A percentile compares a stretch with the other conserved stretches of the same genome.
These are phyloP conservation scores for Grantiella picta DNA, from an alignment of 2,113 vertebrate genomes.

Conservation along the genomic window DNA sequence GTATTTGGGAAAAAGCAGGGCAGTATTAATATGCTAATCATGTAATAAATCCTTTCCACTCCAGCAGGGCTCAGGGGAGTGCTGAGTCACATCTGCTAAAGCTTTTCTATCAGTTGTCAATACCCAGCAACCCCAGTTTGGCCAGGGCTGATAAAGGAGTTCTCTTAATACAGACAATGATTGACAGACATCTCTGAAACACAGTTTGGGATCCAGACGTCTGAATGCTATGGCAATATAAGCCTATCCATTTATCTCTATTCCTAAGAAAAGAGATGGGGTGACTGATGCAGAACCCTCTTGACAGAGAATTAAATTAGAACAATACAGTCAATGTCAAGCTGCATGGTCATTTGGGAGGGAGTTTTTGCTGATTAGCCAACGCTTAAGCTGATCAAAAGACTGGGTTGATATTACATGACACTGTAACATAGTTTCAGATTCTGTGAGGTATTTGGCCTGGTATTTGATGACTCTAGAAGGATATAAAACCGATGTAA, in stretches of 20 bases:
- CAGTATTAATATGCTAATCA: slow-evolving; percentile 7
- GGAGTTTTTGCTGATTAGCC: neutral
- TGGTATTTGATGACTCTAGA: neutral
- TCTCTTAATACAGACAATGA: neutral
- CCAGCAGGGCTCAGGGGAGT: neutral
- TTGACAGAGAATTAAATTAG: neutral
- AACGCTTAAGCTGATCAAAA: neutral
- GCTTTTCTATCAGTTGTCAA: neutral
- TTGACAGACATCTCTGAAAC: neutral
- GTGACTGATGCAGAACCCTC: neutral
- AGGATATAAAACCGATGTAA: neutral
- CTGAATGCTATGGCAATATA: neutral
- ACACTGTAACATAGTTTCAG: neutral
- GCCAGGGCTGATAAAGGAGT: neutral
- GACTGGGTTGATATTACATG: neutral
- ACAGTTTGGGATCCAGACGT: neutral
- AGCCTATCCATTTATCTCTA: neutral
- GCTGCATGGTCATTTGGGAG: neutral
- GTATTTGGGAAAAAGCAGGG: neutral
- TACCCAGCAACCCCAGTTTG: neutral
- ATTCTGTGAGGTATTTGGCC: neutral
- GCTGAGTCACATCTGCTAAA: neutral
- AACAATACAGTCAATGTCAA: neutral
- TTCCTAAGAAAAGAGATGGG: neutral
- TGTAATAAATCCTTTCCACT: neutral